Base-by-base conservation (phyloP, 1,140 invertebrate genomes). In the Drosophila tristis region DNA sequence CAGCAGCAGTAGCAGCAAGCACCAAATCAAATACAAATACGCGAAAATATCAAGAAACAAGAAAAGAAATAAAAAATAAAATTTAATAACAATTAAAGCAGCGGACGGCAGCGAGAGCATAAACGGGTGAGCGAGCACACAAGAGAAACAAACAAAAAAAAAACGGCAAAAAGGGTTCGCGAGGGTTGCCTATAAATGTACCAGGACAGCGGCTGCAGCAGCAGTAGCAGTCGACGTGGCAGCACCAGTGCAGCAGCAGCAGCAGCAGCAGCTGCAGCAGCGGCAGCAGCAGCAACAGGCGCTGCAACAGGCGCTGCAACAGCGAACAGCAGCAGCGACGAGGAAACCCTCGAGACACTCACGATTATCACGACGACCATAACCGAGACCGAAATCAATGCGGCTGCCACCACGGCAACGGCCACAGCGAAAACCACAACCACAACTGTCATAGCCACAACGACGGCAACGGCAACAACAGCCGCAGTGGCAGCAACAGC, bases 131-230 rank as follows among this genome's bases (percentile, higher is more conserved):
- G 20, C 20, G 1, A 51, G 13, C 23, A 16, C 16, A 20, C 20
- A 9, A 53, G 44, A 35, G 60, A 15, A 29, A 59, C 29, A 53
- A 54, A 65, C 61, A 8, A 25, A 59, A 42, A 53, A 54, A 65
- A 64, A 8, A 25, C 1, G 20, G 44, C 44, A 61, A 64, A 13
- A 39, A 42, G 39, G 48, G 55, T 61, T 51, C 65, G 64, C 62
- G 23, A 87, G 61, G 70, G 76, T 81, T 82, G 84, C 84, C 61
- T 90, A 89, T 91, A 91, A 91, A 91, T 91, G 90, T 91, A 91
- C 90, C 90, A 91, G 75, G 86, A 91, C 82, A 91, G 74, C 79
- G 80, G 82, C 90, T 91, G 90, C 90, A 90, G 78, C 77, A 91
- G 90, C 90, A 90, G 90, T 90, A 90, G 72, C 72, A 75, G 80